These are phyloP conservation scores for Hippocampus comes DNA, from an alignment of 2,113 vertebrate genomes.

Conservation along the genomic window DNA sequence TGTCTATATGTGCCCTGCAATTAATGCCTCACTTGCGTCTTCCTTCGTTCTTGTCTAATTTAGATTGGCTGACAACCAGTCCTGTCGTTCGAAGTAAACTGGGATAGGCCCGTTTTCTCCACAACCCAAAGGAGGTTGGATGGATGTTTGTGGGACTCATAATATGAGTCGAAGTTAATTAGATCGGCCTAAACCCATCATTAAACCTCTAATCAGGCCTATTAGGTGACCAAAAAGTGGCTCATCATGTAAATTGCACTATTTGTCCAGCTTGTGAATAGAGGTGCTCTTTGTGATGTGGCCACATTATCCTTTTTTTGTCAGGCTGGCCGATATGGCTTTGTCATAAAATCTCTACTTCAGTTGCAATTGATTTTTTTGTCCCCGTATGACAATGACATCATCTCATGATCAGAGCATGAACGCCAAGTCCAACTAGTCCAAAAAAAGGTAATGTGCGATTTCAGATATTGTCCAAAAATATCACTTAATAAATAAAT, in stretches of 20 bases:
- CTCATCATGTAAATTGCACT: slow-evolving; percentile 1
- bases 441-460: too few relatives aligned
- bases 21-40: too few relatives aligned
- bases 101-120: neutral
- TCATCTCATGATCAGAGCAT: neutral
- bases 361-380: neutral
- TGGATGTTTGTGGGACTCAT: neutral
- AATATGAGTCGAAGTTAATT: neutral
- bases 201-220: neutral
- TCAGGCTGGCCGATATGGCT: neutral
- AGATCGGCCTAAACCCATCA: neutral
- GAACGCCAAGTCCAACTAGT: too few relatives aligned
- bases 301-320: neutral
- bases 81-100: too few relatives aligned
- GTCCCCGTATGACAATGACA: neutral
- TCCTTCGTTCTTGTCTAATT: too few relatives aligned
- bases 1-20: too few relatives aligned
- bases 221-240: neutral
- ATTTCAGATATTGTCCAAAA: too few relatives aligned
- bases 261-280: neutral
- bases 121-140: neutral
- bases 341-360: neutral
- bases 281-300: neutral
- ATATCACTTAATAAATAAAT: neutral
- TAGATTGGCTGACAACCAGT: too few relatives aligned